Evolutionary conservation across 1,140 invertebrate species (phyloP), one percentile per base, ranked within the genome.

Genomic region (Drosophila virilis): DNA sequence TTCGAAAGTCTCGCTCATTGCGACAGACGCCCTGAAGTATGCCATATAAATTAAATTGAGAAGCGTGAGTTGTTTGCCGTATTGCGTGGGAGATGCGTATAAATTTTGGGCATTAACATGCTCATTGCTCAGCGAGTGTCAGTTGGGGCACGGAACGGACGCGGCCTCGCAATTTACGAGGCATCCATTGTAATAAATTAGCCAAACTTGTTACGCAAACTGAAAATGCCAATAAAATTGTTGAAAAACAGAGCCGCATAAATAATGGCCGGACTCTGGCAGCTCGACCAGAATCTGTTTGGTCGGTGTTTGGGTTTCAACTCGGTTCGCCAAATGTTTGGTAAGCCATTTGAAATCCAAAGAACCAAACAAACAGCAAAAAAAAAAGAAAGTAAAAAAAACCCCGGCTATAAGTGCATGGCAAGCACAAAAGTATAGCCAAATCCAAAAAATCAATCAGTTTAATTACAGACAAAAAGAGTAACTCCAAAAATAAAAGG

Each of bases 181-280:
- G 59, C 58, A 61, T 75, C 38, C 61, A 67, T 66, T 64, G 80
- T 65, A 83, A 83, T 83, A 83, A 83, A 83, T 83, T 83, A 83
- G 71, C 80, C 75, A 59, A 83, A 83, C 80, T 83, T 78, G 80
- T 79, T 79, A 79, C 69, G 78, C 62, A 68, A 77, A 83, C 76
- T 78, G 71, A 79, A 76, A 78, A 83, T 76, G 71, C 80, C 80
- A 83, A 83, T 83, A 83, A 83, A 82, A 82, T 74, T 76, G 78
- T 65, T 73, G 68, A 81, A 77, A 80, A 81, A 73, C 74, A 66
- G 60, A 74, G 70, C 55, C 64, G 48, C 67, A 74, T 78, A 82
- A 81, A 81, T 82, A 78, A 74, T 73, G 65, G 54, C 60, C 43
- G 32, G 13, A 32, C 50, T 33, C 32, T 22, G 7, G 38, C 51